phyloP scores from a whole-genome alignment of 2,888 invertebrate genomes.

The Phlogophora meticulosa region DNA sequence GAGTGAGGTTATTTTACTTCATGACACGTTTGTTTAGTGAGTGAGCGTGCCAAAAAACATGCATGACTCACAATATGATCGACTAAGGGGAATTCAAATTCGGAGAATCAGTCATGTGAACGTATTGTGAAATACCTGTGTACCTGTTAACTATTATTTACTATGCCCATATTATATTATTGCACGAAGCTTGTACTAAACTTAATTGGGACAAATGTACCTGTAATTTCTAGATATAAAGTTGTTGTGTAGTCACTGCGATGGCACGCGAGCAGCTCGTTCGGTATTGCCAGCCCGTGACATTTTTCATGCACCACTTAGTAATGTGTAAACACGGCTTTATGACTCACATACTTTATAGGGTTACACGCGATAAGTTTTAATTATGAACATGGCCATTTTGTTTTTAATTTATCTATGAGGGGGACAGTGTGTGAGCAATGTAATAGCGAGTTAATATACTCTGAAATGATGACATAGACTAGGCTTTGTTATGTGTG shows the following conservation, averaged over 20 bases:
- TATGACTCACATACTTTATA: slow-evolving; percentile 42
- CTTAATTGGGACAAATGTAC: slow-evolving; percentile 8
- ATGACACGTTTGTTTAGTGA: slow-evolving; percentile 22
- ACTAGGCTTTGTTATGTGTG: background rate
- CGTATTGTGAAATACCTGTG: slow-evolving; percentile 6
- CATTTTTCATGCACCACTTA: slow-evolving; percentile 41
- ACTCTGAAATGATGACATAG: background rate
- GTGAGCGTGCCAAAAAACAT: slow-evolving; percentile 15
- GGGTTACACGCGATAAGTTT: slow-evolving; percentile 33
- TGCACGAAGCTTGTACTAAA: background rate
- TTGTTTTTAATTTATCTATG: slow-evolving; percentile 18
- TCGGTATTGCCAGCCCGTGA: slow-evolving; percentile 46
- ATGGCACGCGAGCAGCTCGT: slow-evolving; percentile 42
- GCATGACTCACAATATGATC: slow-evolving; percentile 37
- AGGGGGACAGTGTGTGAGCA: background rate
- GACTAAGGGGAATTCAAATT: slow-evolving; percentile 1
- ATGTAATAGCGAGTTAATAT: background rate
- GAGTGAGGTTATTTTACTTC: slow-evolving; percentile 23
- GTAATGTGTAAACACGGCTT: slow-evolving; percentile 47
- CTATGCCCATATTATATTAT: too few species aligned
- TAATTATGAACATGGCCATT: slow-evolving; percentile 26
- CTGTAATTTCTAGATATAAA: slow-evolving; percentile 14
- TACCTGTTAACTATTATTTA: too few species aligned
- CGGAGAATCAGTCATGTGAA: background rate
- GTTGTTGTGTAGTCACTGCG: slow-evolving; percentile 29